Base-by-base conservation (phyloP, 2,888 invertebrate species). In the Pyrrhosoma nymphula region DNA sequence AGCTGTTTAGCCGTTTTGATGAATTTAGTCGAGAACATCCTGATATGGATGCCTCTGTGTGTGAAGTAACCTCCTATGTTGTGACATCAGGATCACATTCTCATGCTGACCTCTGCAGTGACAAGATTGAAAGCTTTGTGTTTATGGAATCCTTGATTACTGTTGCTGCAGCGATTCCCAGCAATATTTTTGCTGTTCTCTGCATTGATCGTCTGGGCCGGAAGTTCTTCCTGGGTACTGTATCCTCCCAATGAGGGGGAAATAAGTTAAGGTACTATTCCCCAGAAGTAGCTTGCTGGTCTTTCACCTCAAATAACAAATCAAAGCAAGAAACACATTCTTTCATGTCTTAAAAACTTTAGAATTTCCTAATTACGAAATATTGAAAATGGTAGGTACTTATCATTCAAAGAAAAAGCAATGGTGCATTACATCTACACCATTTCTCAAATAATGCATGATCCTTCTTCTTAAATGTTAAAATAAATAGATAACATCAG, bases 1-100 rank as follows among this genome's bases (percentile, higher is more conserved):
- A 99, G 97, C 97, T 99, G 96, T 99, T 99, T 97, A 98, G 98
- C 97, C 98, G 99, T 93, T 99, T 98, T 97, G 98, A 99, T 97
- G 98, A 98, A 96, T 99, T 98, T 97, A 98, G 98, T 95, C 97
- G 97, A 95, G 97, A 97, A 63, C 98, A 98, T 97, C 98, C 98
- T 95, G 96, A 96, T 75, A 96, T 96, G 91, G 96, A 96, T 69
- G 98, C 98, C 0, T 98, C 98, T 96, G 98, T 98, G 95, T 98
- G 98, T 96, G 97, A 98, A 95, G 98, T 99, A 95, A 99, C 98
- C 26, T 97, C 98, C 0, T 98, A 98, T 97, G 98, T 98, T 56
- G 98, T 98, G 6, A 97, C 97, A 96, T 97, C 97, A 95, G 98
- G 98, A 96, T 98, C 98, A 95, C 98, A 98, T 96, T 97, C 98